A percentile compares a stretch with the other conserved stretches of the same genome.
phyloP scores from a whole-genome alignment of 2,113 vertebrate species.

The Apteryx owenii region DNA sequence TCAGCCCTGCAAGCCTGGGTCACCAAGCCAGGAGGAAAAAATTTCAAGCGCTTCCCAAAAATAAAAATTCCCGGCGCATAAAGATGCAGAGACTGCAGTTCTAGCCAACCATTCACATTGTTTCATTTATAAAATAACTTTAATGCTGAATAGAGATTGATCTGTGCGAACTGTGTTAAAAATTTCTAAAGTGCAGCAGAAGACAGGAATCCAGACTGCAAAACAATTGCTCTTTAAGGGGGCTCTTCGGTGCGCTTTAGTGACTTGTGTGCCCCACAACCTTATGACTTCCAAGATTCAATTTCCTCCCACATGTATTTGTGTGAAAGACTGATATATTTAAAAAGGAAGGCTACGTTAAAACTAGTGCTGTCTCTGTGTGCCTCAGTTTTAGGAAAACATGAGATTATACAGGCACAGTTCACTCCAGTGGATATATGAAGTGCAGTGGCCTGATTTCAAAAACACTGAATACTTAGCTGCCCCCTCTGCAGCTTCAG shows the following conservation, averaged over 20 bases:
- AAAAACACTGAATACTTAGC: background rate
- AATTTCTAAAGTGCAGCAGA: background rate
- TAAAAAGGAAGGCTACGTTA: background rate
- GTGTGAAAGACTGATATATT: background rate
- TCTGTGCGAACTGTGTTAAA: background rate
- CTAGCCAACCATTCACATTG: background rate
- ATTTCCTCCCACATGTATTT: background rate
- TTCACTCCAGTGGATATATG: background rate
- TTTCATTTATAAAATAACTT: background rate
- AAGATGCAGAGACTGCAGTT: background rate
- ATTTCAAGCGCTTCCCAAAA: background rate
- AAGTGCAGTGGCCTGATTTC: background rate
- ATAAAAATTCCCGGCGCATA: background rate
- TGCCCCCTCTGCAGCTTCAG: background rate
- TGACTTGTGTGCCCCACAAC: background rate
- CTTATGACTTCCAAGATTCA: background rate
- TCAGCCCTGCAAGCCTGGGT: background rate
- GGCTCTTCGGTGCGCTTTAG: background rate
- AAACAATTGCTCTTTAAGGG: background rate
- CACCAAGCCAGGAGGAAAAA: background rate
- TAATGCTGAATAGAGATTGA: background rate
- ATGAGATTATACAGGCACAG: background rate
- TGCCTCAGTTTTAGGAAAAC: background rate
- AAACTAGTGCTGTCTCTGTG: background rate
- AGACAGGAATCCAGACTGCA: background rate